Percentiles rank a stretch among this genome's conserved stretches.
Conservation (phyloP, 2,113 vertebrate species). For the Progne subis region DNA sequence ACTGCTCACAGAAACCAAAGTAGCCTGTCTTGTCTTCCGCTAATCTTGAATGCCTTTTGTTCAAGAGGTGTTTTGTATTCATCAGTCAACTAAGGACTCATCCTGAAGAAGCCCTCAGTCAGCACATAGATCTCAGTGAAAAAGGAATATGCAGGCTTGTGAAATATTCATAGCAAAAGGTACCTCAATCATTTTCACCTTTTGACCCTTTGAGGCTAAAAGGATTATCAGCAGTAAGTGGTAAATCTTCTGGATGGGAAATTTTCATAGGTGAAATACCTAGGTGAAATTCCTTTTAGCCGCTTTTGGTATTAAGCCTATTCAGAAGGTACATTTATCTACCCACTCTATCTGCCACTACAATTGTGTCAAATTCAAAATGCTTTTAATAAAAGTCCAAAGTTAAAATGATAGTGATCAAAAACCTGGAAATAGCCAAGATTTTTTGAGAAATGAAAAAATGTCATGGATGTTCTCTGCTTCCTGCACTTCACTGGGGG, state of each 20-base stretch:
- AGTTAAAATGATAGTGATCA: constrained; percentile 63
- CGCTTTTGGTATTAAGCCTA: constrained; percentile 63
- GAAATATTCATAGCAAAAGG: constrained; percentile 87
- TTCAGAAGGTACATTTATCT: constrained; percentile 66
- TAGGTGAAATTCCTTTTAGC: not conserved
- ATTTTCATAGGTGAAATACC: constrained; percentile 57
- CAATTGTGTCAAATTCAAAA: constrained; percentile 55
- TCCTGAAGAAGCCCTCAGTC: constrained; percentile 92
- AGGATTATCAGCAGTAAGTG: constrained; percentile 48
- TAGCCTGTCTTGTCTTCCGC: constrained; percentile 85
- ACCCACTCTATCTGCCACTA: constrained; percentile 51
- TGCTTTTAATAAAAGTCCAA: constrained; percentile 67
- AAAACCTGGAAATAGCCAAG: constrained; percentile 28
- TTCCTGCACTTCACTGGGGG: not conserved
- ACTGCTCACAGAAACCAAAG: constrained; percentile 86
- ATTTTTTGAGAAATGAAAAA: constrained; percentile 52
- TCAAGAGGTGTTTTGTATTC: constrained; percentile 88
- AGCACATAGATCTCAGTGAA: constrained; percentile 80
- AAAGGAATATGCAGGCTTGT: constrained; percentile 81
- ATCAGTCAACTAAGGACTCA: constrained; percentile 89
- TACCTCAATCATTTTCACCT: constrained; percentile 82
- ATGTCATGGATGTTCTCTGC: not conserved
- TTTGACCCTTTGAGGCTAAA: constrained; percentile 78
- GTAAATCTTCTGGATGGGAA: constrained; percentile 61
- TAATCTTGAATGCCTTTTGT: constrained; percentile 90